Base-by-base conservation (phyloP, 2,888 invertebrate genomes). In the Cremastobaeus sp. region DNA sequence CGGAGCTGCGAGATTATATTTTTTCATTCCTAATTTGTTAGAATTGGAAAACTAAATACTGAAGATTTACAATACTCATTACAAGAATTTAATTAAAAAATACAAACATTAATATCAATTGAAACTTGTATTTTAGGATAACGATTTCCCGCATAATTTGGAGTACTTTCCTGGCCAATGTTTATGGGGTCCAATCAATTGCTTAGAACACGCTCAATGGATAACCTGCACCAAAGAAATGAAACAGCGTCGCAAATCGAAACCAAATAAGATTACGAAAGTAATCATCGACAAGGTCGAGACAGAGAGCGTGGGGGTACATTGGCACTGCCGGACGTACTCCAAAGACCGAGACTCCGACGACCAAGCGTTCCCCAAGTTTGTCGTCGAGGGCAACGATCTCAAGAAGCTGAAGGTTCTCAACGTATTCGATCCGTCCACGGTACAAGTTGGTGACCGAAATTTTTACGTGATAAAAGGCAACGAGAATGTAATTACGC, bases 371-470 rank as follows among this genome's bases (percentile, higher is more conserved):
- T 93, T 94, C 77, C 94, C 94, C 8, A 93, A 92, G 80, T 89
- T 89, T 52, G 87, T 90, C n/a, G 89, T 94, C 0, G 88, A 91
- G 83, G 94, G 94, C 59, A 94, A 95, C 9, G 94, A 96, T 82
- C 89, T 97, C 17, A 93, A 93, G 84, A 92, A 95, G 81, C 89
- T 97, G 50, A 94, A 95, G 85, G 90, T 95, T 75, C 88, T 97
- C 74, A 96, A 96, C 84, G 93, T 95, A 62, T 95, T 96, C 82
- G 95, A 95, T 85, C 93, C 95, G 35, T 95, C 95, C 85, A 95
- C 95, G 77, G 90, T 96, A 78, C 96, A 97, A 89, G 93, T 97
- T 39, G 95, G 96, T 59, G 97, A 97, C 88, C 91, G 96, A 74
- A 94, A 94, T 88, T 94, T 94, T 88, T 92, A 97, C 84, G 92